Base-by-base conservation (phyloP, 2,113 vertebrate species). In the Theristicus caerulescens region DNA sequence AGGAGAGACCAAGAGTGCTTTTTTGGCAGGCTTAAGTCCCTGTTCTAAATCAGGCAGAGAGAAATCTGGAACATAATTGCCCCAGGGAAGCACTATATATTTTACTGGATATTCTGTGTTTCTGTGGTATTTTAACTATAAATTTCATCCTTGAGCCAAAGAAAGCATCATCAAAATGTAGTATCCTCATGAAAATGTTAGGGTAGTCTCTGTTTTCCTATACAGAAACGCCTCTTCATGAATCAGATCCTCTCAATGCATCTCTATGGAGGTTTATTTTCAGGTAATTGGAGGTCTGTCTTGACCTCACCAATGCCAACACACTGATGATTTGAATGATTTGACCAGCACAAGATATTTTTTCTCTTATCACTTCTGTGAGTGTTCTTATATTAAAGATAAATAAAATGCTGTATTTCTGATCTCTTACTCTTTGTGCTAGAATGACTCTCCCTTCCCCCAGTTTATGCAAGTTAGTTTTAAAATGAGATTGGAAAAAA, bases 301-400 rank as follows among this genome's bases (percentile, higher is more conserved):
- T 82, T 54, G 58, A 73, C 31, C 7, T 88, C 9, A 21, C 51
- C 15, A 71, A 11, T 8, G 51, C 47, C 24, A 78, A 49, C 8
- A 11, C 20, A 66, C 18, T 54, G 51, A 47, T 0, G 2, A 67
- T 46, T 90, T 9, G 4, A 62, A 47, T 0, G 2, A 67, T 46
- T 90, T 9, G 4, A 62, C 9, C 0, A 0, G 16, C 15, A 66
- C 2, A 46, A 80, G 31, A 10, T 17, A 26, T 70, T 83, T 42
- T 90, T 85, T 38, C 17, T 51, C 11, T 59, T 61, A 20, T 26
- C 12, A 10, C 12, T 59, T 69, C 44, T n/a, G 11, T 58, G 31
- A 2, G 2, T 36, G 31, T 82, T 89, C 19, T 76, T 67, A 47
- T 19, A 57, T 38, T 49, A 80, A 79, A 61, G 25, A 38, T 36